These are phyloP conservation scores for Endomychus coccineus DNA, from an alignment of 2,888 invertebrate genomes.

Conservation along the genomic window DNA sequence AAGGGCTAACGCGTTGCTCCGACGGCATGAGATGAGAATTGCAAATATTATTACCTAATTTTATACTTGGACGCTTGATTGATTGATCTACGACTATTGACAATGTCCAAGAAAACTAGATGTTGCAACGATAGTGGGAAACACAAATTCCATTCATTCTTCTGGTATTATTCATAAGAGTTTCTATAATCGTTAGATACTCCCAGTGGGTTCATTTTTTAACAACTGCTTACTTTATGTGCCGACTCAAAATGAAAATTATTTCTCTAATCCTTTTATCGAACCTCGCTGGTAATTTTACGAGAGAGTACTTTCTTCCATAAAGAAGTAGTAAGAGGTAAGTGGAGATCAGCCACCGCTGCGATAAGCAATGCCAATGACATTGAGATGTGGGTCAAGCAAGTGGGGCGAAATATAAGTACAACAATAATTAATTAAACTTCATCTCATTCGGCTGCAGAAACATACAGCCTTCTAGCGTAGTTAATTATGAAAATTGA, in stretches of 20 bases:
- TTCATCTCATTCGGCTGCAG: no score
- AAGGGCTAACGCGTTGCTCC: no score
- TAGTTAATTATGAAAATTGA: no score
- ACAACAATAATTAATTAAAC: constrained; percentile 22
- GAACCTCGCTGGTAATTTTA: constrained; percentile 6
- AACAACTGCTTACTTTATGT: no score
- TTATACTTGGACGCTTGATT: no score
- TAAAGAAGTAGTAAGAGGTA: constrained; percentile 16
- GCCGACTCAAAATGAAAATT: not conserved
- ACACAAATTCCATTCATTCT: not conserved
- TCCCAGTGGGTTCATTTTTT: no score
- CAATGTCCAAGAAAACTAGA: constrained; percentile 1
- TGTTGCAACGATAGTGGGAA: not conserved
- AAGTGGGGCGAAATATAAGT: constrained; percentile 34
- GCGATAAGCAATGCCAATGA: constrained; percentile 35
- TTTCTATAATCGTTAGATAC: no score
- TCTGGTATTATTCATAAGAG: no score
- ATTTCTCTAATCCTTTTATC: not conserved
- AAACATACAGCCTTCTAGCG: no score
- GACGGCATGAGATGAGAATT: no score
- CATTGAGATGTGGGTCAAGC: constrained; percentile 34
- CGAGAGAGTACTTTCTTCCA: constrained; percentile 17
- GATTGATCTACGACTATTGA: no score
- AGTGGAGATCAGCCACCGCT: constrained; percentile 19
- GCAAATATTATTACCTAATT: no score